A percentile compares a stretch with the other conserved stretches of the same genome.
Conservation (phyloP, 2,113 vertebrate species). For the Tautogolabrus adspersus region DNA sequence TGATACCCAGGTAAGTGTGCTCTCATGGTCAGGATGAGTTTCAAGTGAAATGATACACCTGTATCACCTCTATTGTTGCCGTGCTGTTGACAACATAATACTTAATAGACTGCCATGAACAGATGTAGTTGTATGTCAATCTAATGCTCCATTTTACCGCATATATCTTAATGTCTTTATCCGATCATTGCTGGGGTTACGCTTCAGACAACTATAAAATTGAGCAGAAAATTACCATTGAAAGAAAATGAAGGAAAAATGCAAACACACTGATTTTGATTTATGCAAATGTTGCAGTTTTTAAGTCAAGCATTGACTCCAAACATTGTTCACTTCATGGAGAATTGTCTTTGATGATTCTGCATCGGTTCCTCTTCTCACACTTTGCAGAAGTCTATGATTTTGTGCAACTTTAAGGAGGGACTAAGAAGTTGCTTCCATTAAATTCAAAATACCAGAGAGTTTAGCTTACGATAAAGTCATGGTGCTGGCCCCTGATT, state of each 20-base stretch:
- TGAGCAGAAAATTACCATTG: not conserved
- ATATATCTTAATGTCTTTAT: not conserved
- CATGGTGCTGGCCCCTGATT: not conserved
- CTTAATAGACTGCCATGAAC: not conserved
- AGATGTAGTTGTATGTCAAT: not conserved
- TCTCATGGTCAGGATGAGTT: constrained; percentile 1
- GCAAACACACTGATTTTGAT: constrained; percentile 23
- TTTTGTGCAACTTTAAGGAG: not conserved
- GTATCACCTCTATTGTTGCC: not conserved
- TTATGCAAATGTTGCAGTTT: constrained; percentile 13
- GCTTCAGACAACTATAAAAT: constrained; percentile 1
- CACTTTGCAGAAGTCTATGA: not conserved
- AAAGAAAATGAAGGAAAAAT: constrained; percentile 5
- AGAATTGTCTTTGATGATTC: constrained; percentile 24
- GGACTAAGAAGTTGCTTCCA: not conserved
- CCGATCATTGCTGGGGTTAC: not conserved
- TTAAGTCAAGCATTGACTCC: not conserved
- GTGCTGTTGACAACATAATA: not conserved
- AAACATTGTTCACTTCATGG: constrained; percentile 32
- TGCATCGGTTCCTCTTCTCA: constrained; percentile 2
- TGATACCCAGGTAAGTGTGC: constrained; percentile 22
- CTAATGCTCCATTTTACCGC: not conserved
- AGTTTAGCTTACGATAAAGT: not conserved
- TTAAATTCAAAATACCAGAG: not conserved
- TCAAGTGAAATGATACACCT: constrained; percentile 23